Evolutionary conservation across 2,797 vertebrate species (phyloP).

Genomic region (Percopsis omiscomaycus): DNA sequence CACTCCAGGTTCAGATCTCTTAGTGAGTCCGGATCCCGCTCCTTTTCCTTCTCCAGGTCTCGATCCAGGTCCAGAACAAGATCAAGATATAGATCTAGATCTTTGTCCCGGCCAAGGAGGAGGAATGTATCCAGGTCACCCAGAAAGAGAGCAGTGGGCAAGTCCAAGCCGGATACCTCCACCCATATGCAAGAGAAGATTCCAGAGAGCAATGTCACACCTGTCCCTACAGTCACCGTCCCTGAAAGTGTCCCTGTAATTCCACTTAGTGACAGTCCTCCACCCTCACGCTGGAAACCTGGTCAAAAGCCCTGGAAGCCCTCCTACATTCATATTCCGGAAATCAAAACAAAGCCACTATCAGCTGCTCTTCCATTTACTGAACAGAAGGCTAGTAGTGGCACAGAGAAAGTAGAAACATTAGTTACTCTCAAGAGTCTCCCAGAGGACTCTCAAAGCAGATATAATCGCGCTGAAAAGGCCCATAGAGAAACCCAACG

Average conservation of each 20-base stretch:
- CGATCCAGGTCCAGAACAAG: conserved; percentile 63
- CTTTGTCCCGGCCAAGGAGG: conserved; percentile 64
- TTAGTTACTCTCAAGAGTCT: conserved; percentile 60
- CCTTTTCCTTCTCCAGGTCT: conserved; percentile 57
- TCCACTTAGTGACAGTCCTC: conserved; percentile 94
- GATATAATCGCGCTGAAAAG: conserved; percentile 68
- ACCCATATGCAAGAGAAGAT: conserved; percentile 68
- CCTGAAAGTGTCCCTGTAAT: conserved; percentile 86
- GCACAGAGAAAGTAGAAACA: conserved; percentile 61
- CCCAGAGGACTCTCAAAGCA: conserved; percentile 68
- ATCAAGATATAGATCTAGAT: conserved; percentile 75
- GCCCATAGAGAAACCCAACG: conserved; percentile 67
- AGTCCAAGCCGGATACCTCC: conserved; percentile 70
- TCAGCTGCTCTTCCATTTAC: conserved; percentile 65
- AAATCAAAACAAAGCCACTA: conserved; percentile 85
- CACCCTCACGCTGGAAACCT: conserved; percentile 96
- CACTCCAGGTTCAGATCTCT: conserved; percentile 78
- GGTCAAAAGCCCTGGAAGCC: conserved; percentile 98
- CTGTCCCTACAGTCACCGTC: conserved; percentile 60
- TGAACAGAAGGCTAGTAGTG: conserved; percentile 55
- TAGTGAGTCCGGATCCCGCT: conserved; percentile 34
- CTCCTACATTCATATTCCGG: conserved; percentile 90
- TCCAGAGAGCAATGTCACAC: conserved; percentile 65
- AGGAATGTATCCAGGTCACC: conserved; percentile 74
- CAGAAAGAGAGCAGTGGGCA: conserved; percentile 71